A percentile compares a stretch with the other conserved stretches of the same genome.
phyloP scores from a whole-genome alignment of 2,888 invertebrate species.

The Acanthosepion esculentum region DNA sequence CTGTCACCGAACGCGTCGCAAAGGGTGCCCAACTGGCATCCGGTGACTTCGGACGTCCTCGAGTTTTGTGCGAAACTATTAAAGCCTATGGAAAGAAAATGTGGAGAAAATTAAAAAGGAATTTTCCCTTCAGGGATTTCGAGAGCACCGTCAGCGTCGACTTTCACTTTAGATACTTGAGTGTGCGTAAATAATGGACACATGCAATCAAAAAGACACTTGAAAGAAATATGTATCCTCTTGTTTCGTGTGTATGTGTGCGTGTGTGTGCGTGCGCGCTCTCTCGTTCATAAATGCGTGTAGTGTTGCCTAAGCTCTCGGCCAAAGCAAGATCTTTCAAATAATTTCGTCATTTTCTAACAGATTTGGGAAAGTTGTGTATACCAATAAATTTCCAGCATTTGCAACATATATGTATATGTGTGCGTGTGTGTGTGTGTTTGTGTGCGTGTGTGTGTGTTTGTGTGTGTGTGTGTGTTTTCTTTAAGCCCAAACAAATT shows the following conservation, averaged over 20 bases:
- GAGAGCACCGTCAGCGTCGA: background rate
- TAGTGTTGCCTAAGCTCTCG: too few species aligned
- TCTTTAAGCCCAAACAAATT: too few species aligned
- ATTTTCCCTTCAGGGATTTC: background rate
- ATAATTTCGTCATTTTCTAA: too few species aligned
- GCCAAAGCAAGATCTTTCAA: too few species aligned
- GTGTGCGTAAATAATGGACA: background rate
- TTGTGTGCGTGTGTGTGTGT: background rate
- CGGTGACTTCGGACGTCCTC: background rate
- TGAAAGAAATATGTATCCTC: background rate
- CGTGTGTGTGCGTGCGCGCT: too few species aligned
- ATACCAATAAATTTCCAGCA: too few species aligned
- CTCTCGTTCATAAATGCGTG: too few species aligned
- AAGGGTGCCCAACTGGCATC: constrained; percentile 6
- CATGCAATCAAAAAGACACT: background rate
- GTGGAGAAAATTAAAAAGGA: background rate
- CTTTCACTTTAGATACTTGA: background rate
- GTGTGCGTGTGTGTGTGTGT: background rate
- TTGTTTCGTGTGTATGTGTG: background rate
- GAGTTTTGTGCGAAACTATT: background rate
- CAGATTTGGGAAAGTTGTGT: too few species aligned
- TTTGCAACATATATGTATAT: too few species aligned
- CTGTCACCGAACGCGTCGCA: background rate
- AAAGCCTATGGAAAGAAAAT: background rate
- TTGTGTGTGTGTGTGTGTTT: background rate